Evolutionary conservation across 2,888 invertebrate genomes (phyloP).

Genomic region (Trachelus iudaicus): DNA sequence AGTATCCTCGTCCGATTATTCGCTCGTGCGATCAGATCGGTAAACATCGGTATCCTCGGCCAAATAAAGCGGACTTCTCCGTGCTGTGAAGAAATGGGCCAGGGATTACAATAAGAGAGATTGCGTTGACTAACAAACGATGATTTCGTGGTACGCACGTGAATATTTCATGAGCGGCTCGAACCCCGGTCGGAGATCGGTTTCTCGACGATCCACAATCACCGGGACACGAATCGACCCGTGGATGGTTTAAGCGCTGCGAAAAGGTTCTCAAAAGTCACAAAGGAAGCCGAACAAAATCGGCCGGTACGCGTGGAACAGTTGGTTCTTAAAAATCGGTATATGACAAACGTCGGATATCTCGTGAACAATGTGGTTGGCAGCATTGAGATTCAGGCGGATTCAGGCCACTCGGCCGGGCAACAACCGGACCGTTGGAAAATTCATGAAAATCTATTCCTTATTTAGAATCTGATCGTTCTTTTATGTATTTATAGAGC

Average conservation of each 20-base stretch:
- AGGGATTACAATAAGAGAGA: constrained; percentile 32
- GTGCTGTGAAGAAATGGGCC: constrained; percentile 35
- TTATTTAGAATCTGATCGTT: constrained; percentile 6
- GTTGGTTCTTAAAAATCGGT: neutral
- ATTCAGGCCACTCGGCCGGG: constrained; percentile 25
- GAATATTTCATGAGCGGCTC: constrained; percentile 56
- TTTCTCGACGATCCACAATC: neutral
- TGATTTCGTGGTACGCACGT: constrained; percentile 37
- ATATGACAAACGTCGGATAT: neutral
- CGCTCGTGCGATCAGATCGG: neutral
- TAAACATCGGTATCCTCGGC: constrained; percentile 10
- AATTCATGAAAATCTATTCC: constrained; percentile 50
- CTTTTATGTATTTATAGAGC: neutral
- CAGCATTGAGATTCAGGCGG: constrained; percentile 2
- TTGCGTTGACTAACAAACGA: constrained; percentile 29
- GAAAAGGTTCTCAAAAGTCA: neutral
- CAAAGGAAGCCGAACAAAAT: neutral
- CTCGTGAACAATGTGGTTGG: neutral
- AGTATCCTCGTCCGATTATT: neutral
- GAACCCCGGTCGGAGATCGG: neutral
- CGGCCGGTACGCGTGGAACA: neutral
- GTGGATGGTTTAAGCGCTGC: neutral
- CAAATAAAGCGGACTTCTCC: constrained; percentile 22
- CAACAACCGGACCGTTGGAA: constrained; percentile 33
- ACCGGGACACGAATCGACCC: neutral